These are phyloP conservation scores for Matsumyia berberina DNA, from an alignment of 2,888 invertebrate species.

Conservation along the genomic window DNA sequence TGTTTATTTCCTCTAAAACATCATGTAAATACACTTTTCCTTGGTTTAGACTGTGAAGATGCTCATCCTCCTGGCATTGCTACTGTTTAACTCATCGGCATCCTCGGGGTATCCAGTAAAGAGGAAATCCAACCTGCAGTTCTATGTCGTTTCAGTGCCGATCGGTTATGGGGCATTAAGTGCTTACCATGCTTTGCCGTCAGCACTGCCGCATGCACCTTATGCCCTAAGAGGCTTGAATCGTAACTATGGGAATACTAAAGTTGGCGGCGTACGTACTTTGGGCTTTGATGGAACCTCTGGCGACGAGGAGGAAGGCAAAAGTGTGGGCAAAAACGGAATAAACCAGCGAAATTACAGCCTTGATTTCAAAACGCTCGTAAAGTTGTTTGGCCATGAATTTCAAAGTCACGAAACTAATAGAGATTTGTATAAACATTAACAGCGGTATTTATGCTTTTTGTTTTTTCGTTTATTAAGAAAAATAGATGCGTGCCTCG, in stretches of 20 bases:
- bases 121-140: not conserved
- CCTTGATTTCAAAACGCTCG: not conserved
- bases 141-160: constrained; percentile 1
- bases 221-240: not conserved
- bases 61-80: not conserved
- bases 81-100: not conserved
- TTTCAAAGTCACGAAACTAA: not conserved
- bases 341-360: not conserved
- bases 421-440: not conserved
- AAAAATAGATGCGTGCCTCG: too few relatives aligned
- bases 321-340: not conserved
- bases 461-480: too few relatives aligned
- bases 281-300: not conserved
- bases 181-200: not conserved
- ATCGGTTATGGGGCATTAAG: constrained; percentile 4
- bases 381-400: not conserved
- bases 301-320: not conserved
- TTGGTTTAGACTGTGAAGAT: not conserved
- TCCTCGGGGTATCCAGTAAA: not conserved
- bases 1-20: not conserved
- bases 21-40: not conserved
- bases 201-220: not conserved
- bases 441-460: too few relatives aligned
- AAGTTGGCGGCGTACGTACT: constrained; percentile 1
- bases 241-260: not conserved